phyloP scores from a whole-genome alignment of 2,888 invertebrate species.

The Nymphalis c-album region DNA sequence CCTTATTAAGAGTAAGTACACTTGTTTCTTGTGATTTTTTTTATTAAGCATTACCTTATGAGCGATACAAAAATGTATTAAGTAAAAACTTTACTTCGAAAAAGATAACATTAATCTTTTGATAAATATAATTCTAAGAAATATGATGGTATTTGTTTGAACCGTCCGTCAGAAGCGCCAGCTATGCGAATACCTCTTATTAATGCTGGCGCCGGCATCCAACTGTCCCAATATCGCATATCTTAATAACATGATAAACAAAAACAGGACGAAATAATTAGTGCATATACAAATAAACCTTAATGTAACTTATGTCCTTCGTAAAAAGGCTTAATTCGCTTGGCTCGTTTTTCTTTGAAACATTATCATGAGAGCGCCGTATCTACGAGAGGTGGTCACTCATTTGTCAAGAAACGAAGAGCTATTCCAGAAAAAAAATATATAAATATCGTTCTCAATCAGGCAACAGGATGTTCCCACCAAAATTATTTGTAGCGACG shows the following conservation, averaged over 20 bases:
- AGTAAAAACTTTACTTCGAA: slow-evolving; percentile 20
- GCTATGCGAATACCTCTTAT: slow-evolving; percentile 30
- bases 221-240: slow-evolving; percentile 35
- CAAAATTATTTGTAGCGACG: slow-evolving; percentile 32
- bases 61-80: slow-evolving; percentile 3
- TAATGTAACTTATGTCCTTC: slow-evolving; percentile 13
- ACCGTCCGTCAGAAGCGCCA: slow-evolving; percentile 31
- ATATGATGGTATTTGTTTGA: slow-evolving; percentile 33
- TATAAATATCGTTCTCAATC: slow-evolving; percentile 35
- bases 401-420: slow-evolving; percentile 40
- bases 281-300: slow-evolving; percentile 17
- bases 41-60: background rate
- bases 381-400: slow-evolving; percentile 35
- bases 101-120: slow-evolving; percentile 17
- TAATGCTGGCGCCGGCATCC: slow-evolving; percentile 37
- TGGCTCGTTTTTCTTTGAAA: slow-evolving; percentile 13
- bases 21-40: too few species aligned
- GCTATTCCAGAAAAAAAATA: slow-evolving; percentile 37
- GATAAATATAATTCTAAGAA: slow-evolving; percentile 35
- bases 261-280: slow-evolving; percentile 30
- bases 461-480: slow-evolving; percentile 37
- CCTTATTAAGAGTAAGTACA: too few species aligned
- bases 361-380: slow-evolving; percentile 19
- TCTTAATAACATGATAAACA: slow-evolving; percentile 37
- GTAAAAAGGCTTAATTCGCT: slow-evolving; percentile 18